Percentiles rank a stretch among this genome's conserved stretches.
phyloP scores from a whole-genome alignment of 2,113 vertebrate species.

The Cheirogaleus medius region DNA sequence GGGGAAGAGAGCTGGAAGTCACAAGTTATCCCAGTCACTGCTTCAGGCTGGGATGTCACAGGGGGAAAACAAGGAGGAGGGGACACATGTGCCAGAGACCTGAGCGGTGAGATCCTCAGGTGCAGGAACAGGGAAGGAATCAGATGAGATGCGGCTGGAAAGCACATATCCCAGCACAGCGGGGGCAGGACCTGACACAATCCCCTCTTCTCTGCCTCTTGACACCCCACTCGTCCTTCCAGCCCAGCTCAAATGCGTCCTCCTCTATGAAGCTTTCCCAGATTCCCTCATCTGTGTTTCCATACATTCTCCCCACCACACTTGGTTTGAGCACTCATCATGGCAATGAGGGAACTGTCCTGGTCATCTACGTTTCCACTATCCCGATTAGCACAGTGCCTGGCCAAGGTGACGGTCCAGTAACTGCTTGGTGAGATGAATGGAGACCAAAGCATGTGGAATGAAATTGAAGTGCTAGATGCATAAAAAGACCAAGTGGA shows the following conservation, averaged over 20 bases:
- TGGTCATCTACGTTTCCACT: background rate
- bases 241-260: too few relatives aligned
- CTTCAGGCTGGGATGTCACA: too few relatives aligned
- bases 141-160: too few relatives aligned
- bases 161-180: too few relatives aligned
- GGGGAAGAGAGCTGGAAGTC: background rate
- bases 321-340: background rate
- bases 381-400: background rate
- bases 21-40: background rate
- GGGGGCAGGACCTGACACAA: too few relatives aligned
- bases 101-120: too few relatives aligned
- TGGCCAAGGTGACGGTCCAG: background rate
- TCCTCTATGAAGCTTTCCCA: background rate
- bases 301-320: background rate
- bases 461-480: background rate
- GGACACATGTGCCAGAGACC: background rate
- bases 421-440: background rate
- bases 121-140: too few relatives aligned
- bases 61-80: background rate
- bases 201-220: too few relatives aligned
- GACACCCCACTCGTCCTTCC: too few relatives aligned
- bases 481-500: background rate
- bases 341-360: background rate
- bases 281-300: background rate
- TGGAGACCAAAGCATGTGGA: background rate